Evolutionary conservation across 2,113 vertebrate genomes (phyloP).

Genomic region (Todiramphus chloris): DNA sequence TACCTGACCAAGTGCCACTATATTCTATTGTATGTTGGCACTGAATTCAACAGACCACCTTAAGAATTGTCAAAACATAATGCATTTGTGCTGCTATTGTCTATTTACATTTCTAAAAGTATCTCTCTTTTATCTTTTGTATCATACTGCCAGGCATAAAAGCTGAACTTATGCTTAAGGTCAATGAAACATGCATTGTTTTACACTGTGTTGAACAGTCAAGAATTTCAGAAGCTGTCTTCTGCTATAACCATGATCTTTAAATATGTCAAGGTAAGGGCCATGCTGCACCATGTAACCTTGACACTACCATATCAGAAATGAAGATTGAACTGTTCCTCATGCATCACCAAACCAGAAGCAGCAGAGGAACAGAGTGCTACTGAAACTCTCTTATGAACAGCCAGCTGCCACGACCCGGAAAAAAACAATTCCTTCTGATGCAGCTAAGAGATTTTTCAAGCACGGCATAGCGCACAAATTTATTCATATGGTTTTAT

Average conservation of each 20-base stretch:
- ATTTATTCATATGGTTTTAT: conserved; percentile 13
- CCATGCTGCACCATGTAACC: not conserved
- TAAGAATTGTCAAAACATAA: not conserved
- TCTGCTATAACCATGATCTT: not conserved
- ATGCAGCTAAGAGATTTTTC: not conserved
- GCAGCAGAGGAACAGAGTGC: not conserved
- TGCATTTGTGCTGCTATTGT: not conserved
- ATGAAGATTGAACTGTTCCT: not conserved
- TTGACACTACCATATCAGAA: not conserved
- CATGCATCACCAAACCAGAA: not conserved
- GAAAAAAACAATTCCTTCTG: not conserved
- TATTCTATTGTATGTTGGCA: not conserved
- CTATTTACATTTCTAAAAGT: not conserved
- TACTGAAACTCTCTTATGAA: not conserved
- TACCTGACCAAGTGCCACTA: not conserved
- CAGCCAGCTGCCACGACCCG: not conserved
- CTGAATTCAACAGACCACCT: not conserved
- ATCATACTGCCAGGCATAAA: not conserved
- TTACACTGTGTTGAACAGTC: not conserved
- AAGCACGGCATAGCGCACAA: not conserved
- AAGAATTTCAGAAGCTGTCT: not conserved
- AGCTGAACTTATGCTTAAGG: not conserved
- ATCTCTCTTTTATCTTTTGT: not conserved
- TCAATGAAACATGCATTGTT: not conserved
- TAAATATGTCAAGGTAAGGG: not conserved